phyloP scores from a whole-genome alignment of 2,113 vertebrate species.

The Conger conger region DNA sequence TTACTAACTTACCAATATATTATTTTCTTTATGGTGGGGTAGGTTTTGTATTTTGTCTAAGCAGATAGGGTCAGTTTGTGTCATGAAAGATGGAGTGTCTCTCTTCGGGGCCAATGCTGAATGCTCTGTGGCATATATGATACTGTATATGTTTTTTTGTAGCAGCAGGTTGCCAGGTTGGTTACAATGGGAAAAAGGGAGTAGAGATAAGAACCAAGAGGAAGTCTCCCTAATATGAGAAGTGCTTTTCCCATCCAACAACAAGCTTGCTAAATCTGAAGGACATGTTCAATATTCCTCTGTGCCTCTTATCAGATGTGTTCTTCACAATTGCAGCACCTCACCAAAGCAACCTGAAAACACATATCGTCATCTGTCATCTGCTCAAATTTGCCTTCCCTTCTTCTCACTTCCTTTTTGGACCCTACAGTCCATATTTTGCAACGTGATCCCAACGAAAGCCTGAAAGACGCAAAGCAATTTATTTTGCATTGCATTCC shows the following conservation, averaged over 20 bases:
- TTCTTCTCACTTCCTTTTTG: not conserved
- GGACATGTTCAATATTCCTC: not conserved
- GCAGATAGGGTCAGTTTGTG: too few species aligned
- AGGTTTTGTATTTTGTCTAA: too few species aligned
- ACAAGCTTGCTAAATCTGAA: not conserved
- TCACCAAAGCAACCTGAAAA: not conserved
- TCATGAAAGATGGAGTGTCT: too few species aligned
- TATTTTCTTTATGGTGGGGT: too few species aligned
- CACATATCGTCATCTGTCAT: not conserved
- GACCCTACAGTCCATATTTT: not conserved
- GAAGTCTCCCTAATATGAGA: not conserved
- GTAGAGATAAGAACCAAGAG: not conserved
- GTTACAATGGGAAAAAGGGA: not conserved
- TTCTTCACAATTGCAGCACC: not conserved
- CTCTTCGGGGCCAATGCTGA: too few species aligned
- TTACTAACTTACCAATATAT: too few species aligned
- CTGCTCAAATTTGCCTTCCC: not conserved
- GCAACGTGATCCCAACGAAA: not conserved
- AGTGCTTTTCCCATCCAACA: not conserved
- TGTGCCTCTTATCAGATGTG: not conserved
- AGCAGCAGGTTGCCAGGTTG: not conserved
- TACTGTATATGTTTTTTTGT: not conserved
- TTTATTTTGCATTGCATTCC: not conserved
- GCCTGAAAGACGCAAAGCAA: not conserved
- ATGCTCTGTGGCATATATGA: too few species aligned